Evolutionary conservation across 2,113 vertebrate genomes (phyloP).

Genomic region (Piprites chloris): DNA sequence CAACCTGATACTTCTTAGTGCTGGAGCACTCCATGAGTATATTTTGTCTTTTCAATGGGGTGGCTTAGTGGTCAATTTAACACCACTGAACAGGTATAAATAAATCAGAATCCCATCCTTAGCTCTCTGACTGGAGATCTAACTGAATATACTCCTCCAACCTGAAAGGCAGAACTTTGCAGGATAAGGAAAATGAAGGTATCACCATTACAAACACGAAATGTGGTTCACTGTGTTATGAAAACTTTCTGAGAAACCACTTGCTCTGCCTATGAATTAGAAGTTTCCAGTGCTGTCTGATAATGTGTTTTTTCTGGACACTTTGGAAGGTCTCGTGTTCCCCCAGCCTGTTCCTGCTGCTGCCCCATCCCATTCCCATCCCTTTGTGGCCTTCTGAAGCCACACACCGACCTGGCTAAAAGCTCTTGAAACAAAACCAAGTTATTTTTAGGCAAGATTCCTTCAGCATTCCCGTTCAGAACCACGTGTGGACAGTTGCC

Average conservation of each 20-base stretch:
- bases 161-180: background rate
- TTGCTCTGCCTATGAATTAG: background rate
- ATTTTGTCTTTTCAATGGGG: background rate
- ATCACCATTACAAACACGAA: background rate
- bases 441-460: background rate
- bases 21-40: background rate
- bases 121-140: background rate
- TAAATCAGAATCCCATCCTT: background rate
- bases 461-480: background rate
- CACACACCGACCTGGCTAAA: background rate
- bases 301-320: background rate
- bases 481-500: background rate
- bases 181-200: background rate
- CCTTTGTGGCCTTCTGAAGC: background rate
- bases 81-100: background rate
- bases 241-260: background rate
- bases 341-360: background rate
- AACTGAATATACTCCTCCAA: background rate
- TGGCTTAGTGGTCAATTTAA: background rate
- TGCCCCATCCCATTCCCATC: accelerated
- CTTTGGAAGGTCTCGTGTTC: background rate
- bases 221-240: background rate
- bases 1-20: background rate
- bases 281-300: background rate
- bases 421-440: background rate